Evolutionary conservation across 2,888 invertebrate species (phyloP).

Genomic region (Drosophila aldrichi): DNA sequence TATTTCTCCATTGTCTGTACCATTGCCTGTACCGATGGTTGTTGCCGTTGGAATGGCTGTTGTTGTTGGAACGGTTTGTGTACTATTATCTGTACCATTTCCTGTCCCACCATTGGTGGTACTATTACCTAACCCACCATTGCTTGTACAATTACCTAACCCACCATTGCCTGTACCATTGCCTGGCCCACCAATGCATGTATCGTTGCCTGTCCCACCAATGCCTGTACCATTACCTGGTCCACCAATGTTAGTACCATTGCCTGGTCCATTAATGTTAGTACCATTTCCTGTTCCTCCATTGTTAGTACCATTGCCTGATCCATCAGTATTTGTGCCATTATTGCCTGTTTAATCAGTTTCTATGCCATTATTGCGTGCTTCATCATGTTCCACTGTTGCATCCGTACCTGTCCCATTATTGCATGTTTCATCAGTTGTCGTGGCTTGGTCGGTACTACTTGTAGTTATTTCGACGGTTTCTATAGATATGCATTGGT

Average conservation of each 20-base stretch:
- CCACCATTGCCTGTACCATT: background rate
- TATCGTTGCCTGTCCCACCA: background rate
- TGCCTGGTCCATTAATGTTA: background rate
- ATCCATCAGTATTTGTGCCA: background rate
- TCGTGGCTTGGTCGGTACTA: background rate
- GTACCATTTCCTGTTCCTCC: background rate
- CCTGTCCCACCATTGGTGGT: background rate
- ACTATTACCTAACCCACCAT: background rate
- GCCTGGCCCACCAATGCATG: no score
- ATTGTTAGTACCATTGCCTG: background rate
- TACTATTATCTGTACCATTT: no score
- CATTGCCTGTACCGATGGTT: no score
- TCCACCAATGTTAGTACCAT: background rate
- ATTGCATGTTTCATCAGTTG: background rate
- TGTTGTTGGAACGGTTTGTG: no score
- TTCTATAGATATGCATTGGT: no score
- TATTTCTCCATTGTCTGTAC: no score
- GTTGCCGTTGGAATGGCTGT: no score
- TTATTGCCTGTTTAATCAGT: background rate
- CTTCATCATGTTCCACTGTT: background rate
- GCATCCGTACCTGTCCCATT: background rate
- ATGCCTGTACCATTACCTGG: background rate
- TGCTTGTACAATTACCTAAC: background rate
- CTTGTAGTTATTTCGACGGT: background rate
- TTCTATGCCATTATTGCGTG: background rate